Percentiles rank a stretch among this genome's conserved stretches.
Conservation (phyloP, 2,888 invertebrate genomes). For the Drosophila flavopinicola region DNA sequence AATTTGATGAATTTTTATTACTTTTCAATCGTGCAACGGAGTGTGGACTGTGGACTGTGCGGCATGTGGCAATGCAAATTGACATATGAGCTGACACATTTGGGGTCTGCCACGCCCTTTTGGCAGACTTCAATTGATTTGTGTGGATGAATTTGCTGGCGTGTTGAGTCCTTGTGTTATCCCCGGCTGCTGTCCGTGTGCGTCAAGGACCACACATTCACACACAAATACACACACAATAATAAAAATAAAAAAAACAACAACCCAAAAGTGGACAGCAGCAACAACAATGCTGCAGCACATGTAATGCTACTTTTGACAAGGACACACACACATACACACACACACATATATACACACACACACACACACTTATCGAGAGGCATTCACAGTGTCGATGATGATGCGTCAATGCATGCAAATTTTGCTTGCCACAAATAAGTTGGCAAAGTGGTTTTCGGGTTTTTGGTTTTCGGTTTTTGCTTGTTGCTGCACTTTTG, state of each 20-base stretch:
- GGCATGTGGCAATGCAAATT: slow-evolving; percentile 52
- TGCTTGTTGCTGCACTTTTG: slow-evolving; percentile 16
- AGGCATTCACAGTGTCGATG: slow-evolving; percentile 50
- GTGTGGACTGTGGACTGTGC: slow-evolving; percentile 18
- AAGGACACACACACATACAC: slow-evolving; percentile 18
- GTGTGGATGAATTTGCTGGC: slow-evolving; percentile 33
- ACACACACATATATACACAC: slow-evolving; percentile 2
- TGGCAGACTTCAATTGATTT: slow-evolving; percentile 53
- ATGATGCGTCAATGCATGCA: slow-evolving; percentile 71
- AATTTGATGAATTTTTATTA: slow-evolving; percentile 45
- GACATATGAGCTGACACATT: slow-evolving; percentile 66
- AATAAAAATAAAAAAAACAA: slow-evolving; percentile 17
- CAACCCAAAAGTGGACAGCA: slow-evolving; percentile 46
- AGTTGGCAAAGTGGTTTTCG: slow-evolving; percentile 74
- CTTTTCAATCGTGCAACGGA: slow-evolving; percentile 26
- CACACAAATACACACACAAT: slow-evolving; percentile 15
- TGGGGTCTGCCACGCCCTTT: slow-evolving; percentile 39
- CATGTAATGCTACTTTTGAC: slow-evolving; percentile 49
- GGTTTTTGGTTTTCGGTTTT: slow-evolving; percentile 47
- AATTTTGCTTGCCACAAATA: slow-evolving; percentile 73
- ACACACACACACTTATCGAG: slow-evolving; percentile 1
- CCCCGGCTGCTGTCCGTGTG: slow-evolving; percentile 8
- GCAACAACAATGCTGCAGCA: slow-evolving; percentile 21
- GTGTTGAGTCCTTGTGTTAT: slow-evolving; percentile 30
- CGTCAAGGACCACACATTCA: slow-evolving; percentile 8